Evolutionary conservation across 2,797 vertebrate species (phyloP).

Genomic region (Schizopygopsis pylzovi): DNA sequence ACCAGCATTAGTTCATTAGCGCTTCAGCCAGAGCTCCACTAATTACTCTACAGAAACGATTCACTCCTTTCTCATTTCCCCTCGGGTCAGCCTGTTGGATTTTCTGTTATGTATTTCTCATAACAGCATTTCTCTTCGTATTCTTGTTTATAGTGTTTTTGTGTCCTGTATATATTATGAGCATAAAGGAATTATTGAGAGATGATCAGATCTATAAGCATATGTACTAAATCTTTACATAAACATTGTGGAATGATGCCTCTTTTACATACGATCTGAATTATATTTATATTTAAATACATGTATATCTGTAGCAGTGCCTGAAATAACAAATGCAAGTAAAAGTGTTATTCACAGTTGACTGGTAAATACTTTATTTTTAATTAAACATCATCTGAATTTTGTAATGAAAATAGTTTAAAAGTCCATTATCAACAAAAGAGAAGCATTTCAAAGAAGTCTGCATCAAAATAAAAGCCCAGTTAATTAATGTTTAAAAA

Average conservation of each 20-base stretch:
- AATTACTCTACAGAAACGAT: not conserved
- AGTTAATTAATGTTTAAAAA: no score
- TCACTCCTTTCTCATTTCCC: not conserved
- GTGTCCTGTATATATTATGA: not conserved
- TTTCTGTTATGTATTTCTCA: not conserved
- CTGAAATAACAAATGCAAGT: no score
- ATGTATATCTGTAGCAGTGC: no score
- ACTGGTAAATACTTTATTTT: no score
- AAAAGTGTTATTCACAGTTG: no score
- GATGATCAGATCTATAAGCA: not conserved
- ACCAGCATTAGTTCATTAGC: constrained; percentile 6
- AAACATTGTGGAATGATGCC: not conserved
- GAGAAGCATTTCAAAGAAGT: no score
- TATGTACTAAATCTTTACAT: not conserved
- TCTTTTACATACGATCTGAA: not conserved
- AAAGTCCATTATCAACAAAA: no score
- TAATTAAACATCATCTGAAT: no score
- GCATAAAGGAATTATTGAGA: constrained; percentile 1
- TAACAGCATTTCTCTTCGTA: not conserved
- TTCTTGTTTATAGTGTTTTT: not conserved
- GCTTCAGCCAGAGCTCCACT: constrained; percentile 10
- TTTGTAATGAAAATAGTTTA: no score
- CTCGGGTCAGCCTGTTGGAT: not conserved
- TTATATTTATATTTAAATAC: not conserved
- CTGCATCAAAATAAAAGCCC: no score